Evolutionary conservation across 2,113 vertebrate genomes (phyloP).

Genomic region (Cynocephalus volans): DNA sequence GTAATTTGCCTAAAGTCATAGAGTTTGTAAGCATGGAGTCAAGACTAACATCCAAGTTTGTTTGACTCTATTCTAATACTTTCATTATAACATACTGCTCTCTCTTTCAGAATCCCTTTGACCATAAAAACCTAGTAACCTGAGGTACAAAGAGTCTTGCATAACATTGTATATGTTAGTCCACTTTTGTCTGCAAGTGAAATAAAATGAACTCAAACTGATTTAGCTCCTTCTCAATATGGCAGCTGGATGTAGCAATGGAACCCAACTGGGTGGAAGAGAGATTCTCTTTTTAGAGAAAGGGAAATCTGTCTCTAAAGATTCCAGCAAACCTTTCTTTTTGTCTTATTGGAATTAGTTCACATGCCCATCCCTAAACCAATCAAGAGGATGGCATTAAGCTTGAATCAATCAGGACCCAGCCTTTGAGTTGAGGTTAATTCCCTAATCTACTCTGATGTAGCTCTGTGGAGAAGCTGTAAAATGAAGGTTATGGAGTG

Average conservation of each 20-base stretch:
- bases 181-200: neutral
- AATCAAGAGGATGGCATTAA: neutral
- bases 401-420: neutral
- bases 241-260: neutral
- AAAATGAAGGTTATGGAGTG: neutral
- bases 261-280: neutral
- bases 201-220: neutral
- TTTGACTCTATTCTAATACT: neutral
- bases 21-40: neutral
- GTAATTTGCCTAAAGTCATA: neutral
- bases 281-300: neutral
- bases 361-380: neutral
- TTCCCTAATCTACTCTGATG: neutral
- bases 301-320: neutral
- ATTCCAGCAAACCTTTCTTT: constrained; percentile 8
- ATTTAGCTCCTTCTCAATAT: neutral
- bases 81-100: neutral
- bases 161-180: neutral
- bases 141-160: neutral
- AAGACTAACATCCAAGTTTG: neutral
- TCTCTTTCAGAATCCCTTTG: neutral
- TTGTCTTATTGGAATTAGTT: neutral
- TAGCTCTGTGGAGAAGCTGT: neutral
- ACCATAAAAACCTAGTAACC: neutral
- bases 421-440: neutral